Percentiles rank a stretch among this genome's conserved stretches.
phyloP scores from a whole-genome alignment of 2,113 vertebrate genomes.

The Pardalotus punctatus region DNA sequence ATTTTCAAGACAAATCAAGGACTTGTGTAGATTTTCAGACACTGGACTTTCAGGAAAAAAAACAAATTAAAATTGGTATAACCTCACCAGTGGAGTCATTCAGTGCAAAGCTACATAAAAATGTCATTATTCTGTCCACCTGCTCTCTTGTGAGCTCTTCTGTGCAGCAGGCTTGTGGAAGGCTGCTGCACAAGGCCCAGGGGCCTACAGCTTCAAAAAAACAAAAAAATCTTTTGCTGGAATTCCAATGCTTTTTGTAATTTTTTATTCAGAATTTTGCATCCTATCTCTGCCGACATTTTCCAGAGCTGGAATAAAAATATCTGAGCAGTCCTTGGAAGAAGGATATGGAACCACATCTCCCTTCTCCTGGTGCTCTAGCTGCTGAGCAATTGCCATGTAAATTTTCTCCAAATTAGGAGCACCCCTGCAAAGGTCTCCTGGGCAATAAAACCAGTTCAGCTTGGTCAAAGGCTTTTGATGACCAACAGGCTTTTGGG shows the following conservation, averaged over 20 bases:
- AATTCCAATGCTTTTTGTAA: background rate
- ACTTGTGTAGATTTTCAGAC: background rate
- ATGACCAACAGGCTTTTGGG: background rate
- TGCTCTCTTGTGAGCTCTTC: background rate
- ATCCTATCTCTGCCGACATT: background rate
- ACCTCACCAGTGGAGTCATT: background rate
- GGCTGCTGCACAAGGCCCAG: background rate
- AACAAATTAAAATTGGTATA: background rate
- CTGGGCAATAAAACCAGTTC: constrained; percentile 1
- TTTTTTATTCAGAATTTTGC: background rate
- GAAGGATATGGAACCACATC: background rate
- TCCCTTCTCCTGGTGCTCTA: background rate
- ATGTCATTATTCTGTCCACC: background rate
- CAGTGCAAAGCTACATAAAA: background rate
- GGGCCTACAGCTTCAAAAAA: background rate
- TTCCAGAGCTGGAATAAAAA: background rate
- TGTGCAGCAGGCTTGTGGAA: background rate
- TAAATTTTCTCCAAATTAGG: background rate
- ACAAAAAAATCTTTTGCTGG: background rate
- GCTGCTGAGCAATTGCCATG: background rate
- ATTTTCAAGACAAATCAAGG: constrained; percentile 2
- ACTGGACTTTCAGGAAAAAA: background rate
- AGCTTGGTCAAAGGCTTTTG: background rate
- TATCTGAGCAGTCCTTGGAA: background rate
- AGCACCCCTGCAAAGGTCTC: background rate